A percentile compares a stretch with the other conserved stretches of the same genome.
These are phyloP conservation scores for Cacoxenus indagator DNA, from an alignment of 2,888 invertebrate genomes.

Conservation along the genomic window DNA sequence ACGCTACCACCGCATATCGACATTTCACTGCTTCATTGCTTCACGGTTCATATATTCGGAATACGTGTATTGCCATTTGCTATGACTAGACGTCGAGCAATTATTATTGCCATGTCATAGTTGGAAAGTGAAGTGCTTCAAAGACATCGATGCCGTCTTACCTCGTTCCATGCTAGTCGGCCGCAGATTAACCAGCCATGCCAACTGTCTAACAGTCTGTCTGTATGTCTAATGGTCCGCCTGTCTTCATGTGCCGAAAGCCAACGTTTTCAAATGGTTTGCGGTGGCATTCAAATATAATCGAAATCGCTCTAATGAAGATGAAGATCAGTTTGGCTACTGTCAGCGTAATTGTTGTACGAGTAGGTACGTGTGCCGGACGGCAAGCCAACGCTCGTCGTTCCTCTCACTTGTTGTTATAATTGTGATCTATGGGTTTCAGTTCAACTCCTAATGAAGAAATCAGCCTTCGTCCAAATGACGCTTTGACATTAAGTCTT, in stretches of 20 bases:
- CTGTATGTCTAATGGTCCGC: slow-evolving; percentile 6
- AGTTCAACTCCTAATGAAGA: slow-evolving; percentile 36
- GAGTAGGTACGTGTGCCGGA: neutral
- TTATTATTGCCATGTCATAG: slow-evolving; percentile 64
- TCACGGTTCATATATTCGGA: slow-evolving; percentile 2
- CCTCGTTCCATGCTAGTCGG: slow-evolving; percentile 45
- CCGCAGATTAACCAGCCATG: slow-evolving; percentile 11
- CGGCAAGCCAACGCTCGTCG: too few species aligned
- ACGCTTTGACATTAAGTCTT: slow-evolving; percentile 26
- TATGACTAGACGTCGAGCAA: slow-evolving; percentile 37
- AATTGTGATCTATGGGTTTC: slow-evolving; percentile 50
- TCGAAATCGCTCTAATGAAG: slow-evolving; percentile 66
- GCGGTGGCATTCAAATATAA: slow-evolving; percentile 64
- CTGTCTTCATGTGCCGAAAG: neutral
- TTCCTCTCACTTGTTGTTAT: slow-evolving; percentile 25
- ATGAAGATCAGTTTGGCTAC: slow-evolving; percentile 66
- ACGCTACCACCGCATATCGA: slow-evolving; percentile 48
- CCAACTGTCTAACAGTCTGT: neutral
- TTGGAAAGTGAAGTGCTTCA: slow-evolving; percentile 56
- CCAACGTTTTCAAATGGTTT: slow-evolving; percentile 17
- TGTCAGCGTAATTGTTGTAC: slow-evolving; percentile 60
- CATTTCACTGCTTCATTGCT: slow-evolving; percentile 32
- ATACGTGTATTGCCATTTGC: slow-evolving; percentile 28
- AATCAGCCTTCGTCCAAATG: slow-evolving; percentile 42
- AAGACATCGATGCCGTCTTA: slow-evolving; percentile 11